These are phyloP conservation scores for Silvanus unidentatus DNA, from an alignment of 2,888 invertebrate species.

Conservation along the genomic window DNA sequence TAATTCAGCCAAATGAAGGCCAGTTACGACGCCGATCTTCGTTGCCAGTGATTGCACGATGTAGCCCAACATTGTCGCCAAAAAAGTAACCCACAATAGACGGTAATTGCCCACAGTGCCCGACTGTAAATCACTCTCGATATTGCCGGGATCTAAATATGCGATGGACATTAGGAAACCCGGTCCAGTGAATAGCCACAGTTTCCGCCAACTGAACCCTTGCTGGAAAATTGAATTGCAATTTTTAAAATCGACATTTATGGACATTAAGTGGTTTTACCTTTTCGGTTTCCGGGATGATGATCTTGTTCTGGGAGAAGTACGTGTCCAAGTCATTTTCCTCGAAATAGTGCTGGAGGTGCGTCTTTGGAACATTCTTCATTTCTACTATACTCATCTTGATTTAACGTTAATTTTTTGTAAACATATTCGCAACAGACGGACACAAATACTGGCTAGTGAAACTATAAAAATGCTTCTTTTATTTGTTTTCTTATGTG, in stretches of 20 bases:
- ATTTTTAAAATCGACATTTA: no score
- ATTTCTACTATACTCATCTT: not conserved
- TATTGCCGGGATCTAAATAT: constrained; percentile 86
- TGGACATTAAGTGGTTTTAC: no score
- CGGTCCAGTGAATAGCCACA: constrained; percentile 90
- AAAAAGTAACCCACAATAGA: constrained; percentile 77
- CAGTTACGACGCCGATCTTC: constrained; percentile 64
- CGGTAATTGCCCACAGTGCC: constrained; percentile 73
- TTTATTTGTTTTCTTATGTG: no score
- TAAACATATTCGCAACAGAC: no score
- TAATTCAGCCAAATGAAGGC: constrained; percentile 77
- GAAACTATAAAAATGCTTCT: no score
- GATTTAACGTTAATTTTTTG: not conserved
- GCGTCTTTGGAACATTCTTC: not conserved
- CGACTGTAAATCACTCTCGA: constrained; percentile 83
- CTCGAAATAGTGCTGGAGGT: constrained; percentile 24
- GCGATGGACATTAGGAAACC: constrained; percentile 91
- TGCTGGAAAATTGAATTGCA: constrained; percentile 51
- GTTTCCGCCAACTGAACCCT: constrained; percentile 72
- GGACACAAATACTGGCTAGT: no score
- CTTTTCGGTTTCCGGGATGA: constrained; percentile 52
- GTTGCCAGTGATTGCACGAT: constrained; percentile 68
- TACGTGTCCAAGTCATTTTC: constrained; percentile 48
- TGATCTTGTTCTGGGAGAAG: constrained; percentile 54
- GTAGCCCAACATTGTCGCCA: constrained; percentile 77